Percentiles rank a stretch among this genome's conserved stretches.
These are phyloP conservation scores for Planiliza haematocheilus DNA, from an alignment of 2,113 vertebrate genomes.

Conservation along the genomic window DNA sequence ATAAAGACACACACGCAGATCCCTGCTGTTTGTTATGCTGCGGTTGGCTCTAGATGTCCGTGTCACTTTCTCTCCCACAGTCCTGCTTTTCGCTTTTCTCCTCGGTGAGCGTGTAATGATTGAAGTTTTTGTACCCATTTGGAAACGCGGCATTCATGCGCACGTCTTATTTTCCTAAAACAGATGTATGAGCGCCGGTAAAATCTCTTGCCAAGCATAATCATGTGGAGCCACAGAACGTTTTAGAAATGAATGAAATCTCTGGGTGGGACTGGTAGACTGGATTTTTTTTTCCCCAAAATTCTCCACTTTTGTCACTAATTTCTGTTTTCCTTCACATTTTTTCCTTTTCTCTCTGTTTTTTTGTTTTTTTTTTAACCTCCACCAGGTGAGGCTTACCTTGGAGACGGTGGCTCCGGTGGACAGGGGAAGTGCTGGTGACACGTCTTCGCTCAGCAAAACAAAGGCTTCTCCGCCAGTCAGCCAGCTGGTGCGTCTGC, in stretches of 20 bases:
- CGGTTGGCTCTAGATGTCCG: conserved; percentile 33
- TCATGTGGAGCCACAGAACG: conserved; percentile 18
- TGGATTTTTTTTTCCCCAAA: neutral
- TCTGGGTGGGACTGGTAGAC: neutral
- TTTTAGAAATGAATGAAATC: conserved; percentile 37
- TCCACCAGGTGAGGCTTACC: conserved; percentile 91
- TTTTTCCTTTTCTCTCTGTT: neutral
- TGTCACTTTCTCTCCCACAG: conserved; percentile 53
- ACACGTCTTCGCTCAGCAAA: conserved; percentile 35
- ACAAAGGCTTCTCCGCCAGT: conserved; percentile 76
- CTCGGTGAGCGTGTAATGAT: conserved; percentile 27
- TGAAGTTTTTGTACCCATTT: conserved; percentile 4
- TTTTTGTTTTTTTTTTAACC: neutral
- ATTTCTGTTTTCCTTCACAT: neutral
- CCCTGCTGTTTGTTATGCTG: conserved; percentile 54
- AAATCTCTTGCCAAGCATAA: conserved; percentile 8
- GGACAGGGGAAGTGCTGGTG: conserved; percentile 38
- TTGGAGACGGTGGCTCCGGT: conserved; percentile 85
- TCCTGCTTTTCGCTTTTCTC: conserved; percentile 25
- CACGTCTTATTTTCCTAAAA: conserved; percentile 26
- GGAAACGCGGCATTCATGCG: neutral
- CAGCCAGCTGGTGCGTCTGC: conserved; percentile 87
- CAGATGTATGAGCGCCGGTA: conserved; percentile 1
- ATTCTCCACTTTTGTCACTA: neutral
- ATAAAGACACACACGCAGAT: conserved; percentile 23